phyloP scores from a whole-genome alignment of 2,888 invertebrate genomes.

The Mesorhabditis sp. region DNA sequence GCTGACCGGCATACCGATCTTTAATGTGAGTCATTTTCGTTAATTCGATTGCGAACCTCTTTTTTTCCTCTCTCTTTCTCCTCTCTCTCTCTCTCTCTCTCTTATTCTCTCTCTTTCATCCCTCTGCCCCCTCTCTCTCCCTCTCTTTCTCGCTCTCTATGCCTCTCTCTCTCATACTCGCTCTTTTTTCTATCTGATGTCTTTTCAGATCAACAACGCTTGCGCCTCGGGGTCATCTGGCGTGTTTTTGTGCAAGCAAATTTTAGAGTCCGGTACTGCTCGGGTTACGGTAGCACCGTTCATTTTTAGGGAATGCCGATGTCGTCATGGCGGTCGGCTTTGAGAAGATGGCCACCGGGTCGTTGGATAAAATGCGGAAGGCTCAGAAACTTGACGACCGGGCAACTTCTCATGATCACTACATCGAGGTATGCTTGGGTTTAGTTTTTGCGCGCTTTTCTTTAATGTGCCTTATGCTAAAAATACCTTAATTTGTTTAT shows the following conservation, averaged over 20 bases:
- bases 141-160: too few relatives aligned
- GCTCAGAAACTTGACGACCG: conserved; percentile 68
- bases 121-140: too few relatives aligned
- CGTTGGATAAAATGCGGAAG: conserved; percentile 65
- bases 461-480: neutral
- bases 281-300: conserved; percentile 6
- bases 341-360: conserved; percentile 95
- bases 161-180: too few relatives aligned
- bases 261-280: conserved; percentile 75
- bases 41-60: neutral
- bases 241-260: conserved; percentile 81
- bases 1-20: conserved; percentile 91
- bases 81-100: too few relatives aligned
- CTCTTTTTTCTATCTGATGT: neutral
- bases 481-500: too few relatives aligned
- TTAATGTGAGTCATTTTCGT: conserved; percentile 69
- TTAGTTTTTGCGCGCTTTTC: conserved; percentile 1
- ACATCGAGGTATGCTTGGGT: conserved; percentile 37
- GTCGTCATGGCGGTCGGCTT: conserved; percentile 90
- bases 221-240: conserved; percentile 95
- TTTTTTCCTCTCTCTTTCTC: too few relatives aligned
- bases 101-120: too few relatives aligned
- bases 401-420: conserved; percentile 69
- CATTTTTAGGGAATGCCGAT: conserved; percentile 69
- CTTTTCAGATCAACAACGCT: conserved; percentile 78